Conservation (phyloP, 2,113 vertebrate species). For the Callorhinus ursinus region DNA sequence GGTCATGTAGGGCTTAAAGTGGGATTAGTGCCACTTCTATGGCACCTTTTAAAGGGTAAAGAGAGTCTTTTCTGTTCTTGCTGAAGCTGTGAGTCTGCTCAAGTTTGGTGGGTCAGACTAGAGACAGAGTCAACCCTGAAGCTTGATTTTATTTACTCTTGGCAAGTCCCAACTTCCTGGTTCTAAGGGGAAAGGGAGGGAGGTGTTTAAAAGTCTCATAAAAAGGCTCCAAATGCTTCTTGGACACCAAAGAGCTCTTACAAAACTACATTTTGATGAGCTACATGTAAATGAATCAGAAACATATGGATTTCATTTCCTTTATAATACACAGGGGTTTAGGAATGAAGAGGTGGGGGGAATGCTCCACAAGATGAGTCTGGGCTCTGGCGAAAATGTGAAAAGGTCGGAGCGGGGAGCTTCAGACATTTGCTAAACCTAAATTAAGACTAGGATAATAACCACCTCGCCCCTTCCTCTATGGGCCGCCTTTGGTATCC, state of each 20-base stretch:
- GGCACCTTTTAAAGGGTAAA: neutral
- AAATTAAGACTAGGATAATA: neutral
- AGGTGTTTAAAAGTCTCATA: conserved; percentile 66
- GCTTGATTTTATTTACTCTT: conserved; percentile 71
- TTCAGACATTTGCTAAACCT: neutral
- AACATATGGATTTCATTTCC: conserved; percentile 77
- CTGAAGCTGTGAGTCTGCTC: neutral
- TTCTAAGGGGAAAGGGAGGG: conserved; percentile 18
- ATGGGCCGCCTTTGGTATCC: neutral
- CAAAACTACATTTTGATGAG: conserved; percentile 81
- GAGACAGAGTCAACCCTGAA: neutral
- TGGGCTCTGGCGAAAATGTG: conserved; percentile 12
- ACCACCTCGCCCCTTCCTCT: neutral
- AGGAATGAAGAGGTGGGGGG: conserved; percentile 45
- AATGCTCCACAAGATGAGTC: neutral
- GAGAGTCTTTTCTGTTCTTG: neutral
- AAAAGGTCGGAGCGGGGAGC: neutral
- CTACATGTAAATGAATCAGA: conserved; percentile 77
- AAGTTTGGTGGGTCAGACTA: neutral
- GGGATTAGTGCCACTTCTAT: neutral
- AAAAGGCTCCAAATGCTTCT: conserved; percentile 74
- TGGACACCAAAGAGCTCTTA: conserved; percentile 75
- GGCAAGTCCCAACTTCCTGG: conserved; percentile 74
- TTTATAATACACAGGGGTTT: conserved; percentile 63
- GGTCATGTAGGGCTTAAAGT: too few species aligned